Percentiles rank a stretch among this genome's conserved stretches.
These are phyloP conservation scores for Alviniconcha marisindica DNA, from an alignment of 1,140 invertebrate species.

Conservation along the genomic window DNA sequence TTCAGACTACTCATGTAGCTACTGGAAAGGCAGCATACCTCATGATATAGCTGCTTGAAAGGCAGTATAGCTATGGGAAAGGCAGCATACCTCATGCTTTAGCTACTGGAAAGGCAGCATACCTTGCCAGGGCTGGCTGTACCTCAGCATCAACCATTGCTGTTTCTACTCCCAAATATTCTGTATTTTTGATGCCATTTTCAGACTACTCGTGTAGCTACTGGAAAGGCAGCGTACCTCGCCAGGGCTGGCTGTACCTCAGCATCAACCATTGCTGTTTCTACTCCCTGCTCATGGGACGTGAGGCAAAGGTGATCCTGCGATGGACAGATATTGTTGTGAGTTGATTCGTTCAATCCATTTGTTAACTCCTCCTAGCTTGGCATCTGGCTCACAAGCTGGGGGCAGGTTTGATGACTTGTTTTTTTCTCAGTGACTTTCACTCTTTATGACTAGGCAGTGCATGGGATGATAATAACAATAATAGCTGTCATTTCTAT, in stretches of 20 bases:
- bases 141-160: slow-evolving; percentile 95
- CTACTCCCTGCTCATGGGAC: slow-evolving; percentile 95
- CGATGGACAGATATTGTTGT: slow-evolving; percentile 82
- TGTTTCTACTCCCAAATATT: slow-evolving; percentile 91
- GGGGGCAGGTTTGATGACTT: too few relatives aligned
- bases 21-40: background rate
- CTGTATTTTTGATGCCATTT: slow-evolving; percentile 13
- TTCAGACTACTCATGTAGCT: slow-evolving; percentile 82
- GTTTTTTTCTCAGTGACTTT: too few relatives aligned
- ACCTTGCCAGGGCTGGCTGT: slow-evolving; percentile 95
- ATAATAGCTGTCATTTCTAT: too few relatives aligned
- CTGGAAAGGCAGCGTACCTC: slow-evolving; percentile 93
- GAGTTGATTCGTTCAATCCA: slow-evolving; percentile 54
- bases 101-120: slow-evolving; percentile 95
- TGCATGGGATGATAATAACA: too few relatives aligned
- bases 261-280: slow-evolving; percentile 97
- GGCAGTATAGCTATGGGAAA: too few relatives aligned
- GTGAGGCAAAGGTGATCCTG: slow-evolving; percentile 91
- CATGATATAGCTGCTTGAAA: too few relatives aligned
- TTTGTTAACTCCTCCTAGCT: too few relatives aligned
- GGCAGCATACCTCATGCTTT: slow-evolving; percentile 17
- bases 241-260: slow-evolving; percentile 97
- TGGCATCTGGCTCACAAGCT: too few relatives aligned
- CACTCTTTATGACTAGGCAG: too few relatives aligned
- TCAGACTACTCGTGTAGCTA: slow-evolving; percentile 85